Conservation (phyloP, 2,113 vertebrate species). For the Pristiophorus japonicus region DNA sequence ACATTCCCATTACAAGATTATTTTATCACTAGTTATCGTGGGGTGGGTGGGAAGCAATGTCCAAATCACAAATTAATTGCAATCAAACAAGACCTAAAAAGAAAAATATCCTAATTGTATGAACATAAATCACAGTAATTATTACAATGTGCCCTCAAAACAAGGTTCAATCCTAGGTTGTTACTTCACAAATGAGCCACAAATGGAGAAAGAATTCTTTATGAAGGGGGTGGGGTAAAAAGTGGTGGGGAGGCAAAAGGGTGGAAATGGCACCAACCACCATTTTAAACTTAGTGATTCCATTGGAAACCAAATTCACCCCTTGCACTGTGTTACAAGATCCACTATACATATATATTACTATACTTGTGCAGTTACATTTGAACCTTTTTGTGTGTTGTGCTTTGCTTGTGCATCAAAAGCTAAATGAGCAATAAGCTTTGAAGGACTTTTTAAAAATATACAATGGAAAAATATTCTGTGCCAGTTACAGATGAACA, state of each 20-base stretch:
- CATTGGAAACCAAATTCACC: neutral
- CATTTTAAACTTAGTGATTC: neutral
- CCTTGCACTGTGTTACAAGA: neutral
- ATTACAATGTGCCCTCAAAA: neutral
- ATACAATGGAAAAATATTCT: slow-evolving; percentile 36
- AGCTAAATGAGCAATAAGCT: slow-evolving; percentile 32
- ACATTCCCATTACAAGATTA: neutral
- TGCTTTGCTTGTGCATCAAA: slow-evolving; percentile 37
- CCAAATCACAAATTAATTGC: neutral
- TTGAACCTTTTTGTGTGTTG: slow-evolving; percentile 1
- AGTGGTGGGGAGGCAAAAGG: neutral
- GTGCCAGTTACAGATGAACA: neutral
- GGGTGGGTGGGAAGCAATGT: neutral
- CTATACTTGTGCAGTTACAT: slow-evolving; percentile 31
- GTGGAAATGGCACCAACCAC: slow-evolving; percentile 7
- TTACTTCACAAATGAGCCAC: neutral
- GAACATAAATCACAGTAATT: neutral
- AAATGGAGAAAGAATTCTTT: neutral
- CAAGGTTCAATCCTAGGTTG: neutral
- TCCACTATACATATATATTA: slow-evolving; percentile 17
- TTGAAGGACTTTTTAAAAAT: neutral
- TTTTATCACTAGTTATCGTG: neutral
- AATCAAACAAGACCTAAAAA: neutral
- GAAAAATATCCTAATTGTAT: neutral
- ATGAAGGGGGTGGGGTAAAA: neutral